A percentile compares a stretch with the other conserved stretches of the same genome.
phyloP scores from a whole-genome alignment of 2,888 invertebrate species.

The Aleiodes testaceus region DNA sequence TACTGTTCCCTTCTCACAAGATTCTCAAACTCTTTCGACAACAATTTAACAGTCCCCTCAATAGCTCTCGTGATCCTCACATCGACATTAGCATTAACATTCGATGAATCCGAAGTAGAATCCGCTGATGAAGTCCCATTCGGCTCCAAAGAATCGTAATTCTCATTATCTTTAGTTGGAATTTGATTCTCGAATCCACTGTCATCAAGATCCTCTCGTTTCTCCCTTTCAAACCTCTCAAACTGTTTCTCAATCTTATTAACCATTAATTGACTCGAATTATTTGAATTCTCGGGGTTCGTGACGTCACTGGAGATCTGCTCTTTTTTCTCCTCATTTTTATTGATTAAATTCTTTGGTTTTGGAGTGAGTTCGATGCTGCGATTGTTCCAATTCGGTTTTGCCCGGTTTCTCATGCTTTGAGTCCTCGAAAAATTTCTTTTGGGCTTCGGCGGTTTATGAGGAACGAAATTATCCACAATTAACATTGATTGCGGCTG shows the following conservation, averaged over 20 bases:
- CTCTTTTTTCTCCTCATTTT: too few relatives aligned
- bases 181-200: slow-evolving; percentile 58
- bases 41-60: slow-evolving; percentile 67
- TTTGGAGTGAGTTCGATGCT: too few relatives aligned
- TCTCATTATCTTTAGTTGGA: slow-evolving; percentile 64
- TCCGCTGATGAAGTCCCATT: slow-evolving; percentile 48
- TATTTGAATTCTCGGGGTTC: too few relatives aligned
- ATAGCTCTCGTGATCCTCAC: slow-evolving; percentile 66
- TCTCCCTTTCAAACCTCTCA: slow-evolving; percentile 33
- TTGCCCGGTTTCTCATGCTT: slow-evolving; percentile 66
- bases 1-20: slow-evolving; percentile 64
- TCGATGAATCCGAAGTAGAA: slow-evolving; percentile 43
- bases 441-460: slow-evolving; percentile 83
- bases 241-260: slow-evolving; percentile 29
- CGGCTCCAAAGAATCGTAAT: slow-evolving; percentile 65
- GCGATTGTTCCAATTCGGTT: slow-evolving; percentile 67
- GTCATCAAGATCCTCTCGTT: slow-evolving; percentile 37
- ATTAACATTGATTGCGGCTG: slow-evolving; percentile 66
- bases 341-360: too few relatives aligned
- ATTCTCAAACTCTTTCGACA: slow-evolving; percentile 69
- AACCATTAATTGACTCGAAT: slow-evolving; percentile 19
- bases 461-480: slow-evolving; percentile 76
- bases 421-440: slow-evolving; percentile 65
- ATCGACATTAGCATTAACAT: slow-evolving; percentile 56
- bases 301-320: too few relatives aligned